Conservation (phyloP, 1,140 invertebrate species). For the Ectropis grisescens region DNA sequence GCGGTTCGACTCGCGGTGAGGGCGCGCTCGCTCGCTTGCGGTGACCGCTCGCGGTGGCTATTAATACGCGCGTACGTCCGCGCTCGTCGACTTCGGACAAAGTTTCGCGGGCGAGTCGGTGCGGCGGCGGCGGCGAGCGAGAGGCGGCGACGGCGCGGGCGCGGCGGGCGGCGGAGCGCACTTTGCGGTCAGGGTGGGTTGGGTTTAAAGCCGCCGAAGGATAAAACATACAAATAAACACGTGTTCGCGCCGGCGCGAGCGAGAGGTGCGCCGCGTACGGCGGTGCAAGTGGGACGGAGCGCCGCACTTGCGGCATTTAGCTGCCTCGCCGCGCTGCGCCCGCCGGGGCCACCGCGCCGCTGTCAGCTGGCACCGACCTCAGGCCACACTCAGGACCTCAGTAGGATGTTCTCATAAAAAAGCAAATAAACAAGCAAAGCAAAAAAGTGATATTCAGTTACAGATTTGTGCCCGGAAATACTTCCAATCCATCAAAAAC, state of each 20-base stretch:
- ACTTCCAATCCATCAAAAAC: too few species aligned
- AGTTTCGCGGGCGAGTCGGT: constrained; percentile 62
- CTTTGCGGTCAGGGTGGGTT: constrained; percentile 70
- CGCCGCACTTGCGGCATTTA: constrained; percentile 63
- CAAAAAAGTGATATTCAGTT: too few species aligned
- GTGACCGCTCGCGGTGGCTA: constrained; percentile 55
- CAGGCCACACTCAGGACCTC: too few species aligned
- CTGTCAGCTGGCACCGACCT: background rate
- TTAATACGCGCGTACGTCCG: constrained; percentile 64
- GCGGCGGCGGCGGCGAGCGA: constrained; percentile 45
- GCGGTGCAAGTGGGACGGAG: constrained; percentile 43
- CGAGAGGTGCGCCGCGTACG: constrained; percentile 40
- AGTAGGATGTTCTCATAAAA: too few species aligned
- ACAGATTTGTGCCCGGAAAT: too few species aligned
- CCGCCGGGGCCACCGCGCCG: constrained; percentile 24
- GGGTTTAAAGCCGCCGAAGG: constrained; percentile 72
- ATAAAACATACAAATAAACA: constrained; percentile 74
- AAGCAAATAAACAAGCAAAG: too few species aligned
- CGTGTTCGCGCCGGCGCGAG: constrained; percentile 70
- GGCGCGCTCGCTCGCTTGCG: constrained; percentile 25
- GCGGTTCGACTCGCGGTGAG: constrained; percentile 35
- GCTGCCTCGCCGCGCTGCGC: constrained; percentile 35
- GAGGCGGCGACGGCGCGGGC: constrained; percentile 59
- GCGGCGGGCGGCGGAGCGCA: constrained; percentile 59
- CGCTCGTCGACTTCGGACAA: constrained; percentile 61